Evolutionary conservation across 2,888 invertebrate genomes (phyloP).

Genomic region (Metopia argyrocephala): DNA sequence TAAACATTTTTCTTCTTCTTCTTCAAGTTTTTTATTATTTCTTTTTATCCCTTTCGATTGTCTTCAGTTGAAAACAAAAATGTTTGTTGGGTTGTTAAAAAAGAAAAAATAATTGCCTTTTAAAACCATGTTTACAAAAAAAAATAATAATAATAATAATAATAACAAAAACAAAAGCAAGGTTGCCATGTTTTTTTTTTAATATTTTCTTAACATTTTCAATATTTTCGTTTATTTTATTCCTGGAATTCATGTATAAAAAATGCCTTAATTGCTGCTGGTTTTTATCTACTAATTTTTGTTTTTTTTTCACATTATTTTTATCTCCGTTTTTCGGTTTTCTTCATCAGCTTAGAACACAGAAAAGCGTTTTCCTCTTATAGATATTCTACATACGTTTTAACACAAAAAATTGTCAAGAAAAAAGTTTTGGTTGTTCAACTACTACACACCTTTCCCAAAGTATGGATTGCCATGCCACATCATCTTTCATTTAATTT

Average conservation of each 20-base stretch:
- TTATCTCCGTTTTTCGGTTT: slow-evolving; percentile 28
- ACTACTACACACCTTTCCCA: slow-evolving; percentile 36
- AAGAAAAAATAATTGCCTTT: neutral
- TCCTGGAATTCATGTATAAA: slow-evolving; percentile 53
- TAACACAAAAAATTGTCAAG: slow-evolving; percentile 46
- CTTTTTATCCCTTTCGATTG: slow-evolving; percentile 48
- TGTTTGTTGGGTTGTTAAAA: slow-evolving; percentile 49
- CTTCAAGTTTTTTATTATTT: neutral
- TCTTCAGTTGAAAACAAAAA: slow-evolving; percentile 59
- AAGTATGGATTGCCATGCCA: slow-evolving; percentile 27
- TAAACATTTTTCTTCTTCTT: slow-evolving; percentile 4
- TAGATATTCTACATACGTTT: slow-evolving; percentile 18
- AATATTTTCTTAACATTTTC: neutral
- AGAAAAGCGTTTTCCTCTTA: slow-evolving; percentile 48
- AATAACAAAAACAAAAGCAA: slow-evolving; percentile 30
- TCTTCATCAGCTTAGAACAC: neutral
- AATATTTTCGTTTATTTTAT: slow-evolving; percentile 2
- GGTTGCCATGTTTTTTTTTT: slow-evolving; percentile 46
- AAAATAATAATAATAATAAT: too few relatives aligned
- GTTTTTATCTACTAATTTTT: neutral
- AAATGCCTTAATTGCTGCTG: slow-evolving; percentile 53
- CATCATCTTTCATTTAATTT: slow-evolving; percentile 15
- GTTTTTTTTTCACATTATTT: slow-evolving; percentile 17
- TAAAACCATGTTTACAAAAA: slow-evolving; percentile 3
- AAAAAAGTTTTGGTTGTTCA: slow-evolving; percentile 57